Evolutionary conservation across 1,140 invertebrate genomes (phyloP).

Genomic region (Drosophila micromelanica): DNA sequence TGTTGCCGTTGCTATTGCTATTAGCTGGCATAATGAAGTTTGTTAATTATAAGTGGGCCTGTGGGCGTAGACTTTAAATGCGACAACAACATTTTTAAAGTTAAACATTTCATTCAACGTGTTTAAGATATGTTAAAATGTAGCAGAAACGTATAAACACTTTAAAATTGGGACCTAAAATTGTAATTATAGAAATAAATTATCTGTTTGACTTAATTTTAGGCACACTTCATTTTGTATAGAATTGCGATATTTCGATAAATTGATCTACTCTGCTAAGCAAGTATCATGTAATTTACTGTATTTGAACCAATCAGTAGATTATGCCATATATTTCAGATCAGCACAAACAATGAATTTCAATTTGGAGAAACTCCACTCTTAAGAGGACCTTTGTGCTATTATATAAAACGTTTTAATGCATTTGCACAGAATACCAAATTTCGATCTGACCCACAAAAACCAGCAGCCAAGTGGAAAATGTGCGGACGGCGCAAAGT

Average conservation of each 20-base stretch:
- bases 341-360: slow-evolving; percentile 16
- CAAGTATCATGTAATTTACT: too few species aligned
- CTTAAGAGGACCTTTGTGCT: slow-evolving; percentile 12
- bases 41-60: slow-evolving; percentile 35
- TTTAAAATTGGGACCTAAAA: too few species aligned
- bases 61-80: background rate
- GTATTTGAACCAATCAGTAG: too few species aligned
- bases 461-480: slow-evolving; percentile 58
- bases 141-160: too few species aligned
- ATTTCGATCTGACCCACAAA: slow-evolving; percentile 41
- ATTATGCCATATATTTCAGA: too few species aligned
- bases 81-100: background rate
- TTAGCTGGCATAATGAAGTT: slow-evolving; percentile 26
- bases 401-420: slow-evolving; percentile 71
- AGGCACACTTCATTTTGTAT: too few species aligned
- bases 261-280: too few species aligned
- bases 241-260: too few species aligned
- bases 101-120: background rate
- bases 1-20: slow-evolving; percentile 50
- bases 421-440: slow-evolving; percentile 58
- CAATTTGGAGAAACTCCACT: slow-evolving; percentile 13
- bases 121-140: background rate
- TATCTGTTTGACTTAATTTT: too few species aligned
- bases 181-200: too few species aligned
- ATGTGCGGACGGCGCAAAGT: slow-evolving; percentile 71